Conservation (phyloP, 2,888 invertebrate species). For the Drosophila basisetae region DNA sequence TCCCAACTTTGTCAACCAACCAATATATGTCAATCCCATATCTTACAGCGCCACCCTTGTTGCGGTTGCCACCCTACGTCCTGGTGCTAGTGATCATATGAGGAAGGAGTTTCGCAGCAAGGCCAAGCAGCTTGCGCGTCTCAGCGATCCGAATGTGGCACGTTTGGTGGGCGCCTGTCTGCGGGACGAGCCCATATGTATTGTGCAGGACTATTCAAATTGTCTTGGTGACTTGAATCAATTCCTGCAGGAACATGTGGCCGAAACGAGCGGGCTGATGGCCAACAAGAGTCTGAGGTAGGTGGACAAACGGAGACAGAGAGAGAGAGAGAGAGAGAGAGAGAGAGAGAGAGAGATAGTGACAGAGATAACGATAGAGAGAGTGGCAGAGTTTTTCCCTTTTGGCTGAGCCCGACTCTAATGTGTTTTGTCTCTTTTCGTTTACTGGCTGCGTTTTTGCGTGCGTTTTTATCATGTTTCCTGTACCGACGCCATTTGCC, state of each 20-base stretch:
- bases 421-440: conserved; percentile 47
- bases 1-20: not conserved
- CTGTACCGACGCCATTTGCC: conserved; percentile 80
- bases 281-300: conserved; percentile 89
- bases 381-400: conserved; percentile 5
- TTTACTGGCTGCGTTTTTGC: conserved; percentile 48
- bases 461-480: conserved; percentile 81
- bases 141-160: conserved; percentile 90
- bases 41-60: conserved; percentile 87
- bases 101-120: conserved; percentile 91
- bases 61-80: conserved; percentile 90
- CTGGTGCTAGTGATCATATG: conserved; percentile 87
- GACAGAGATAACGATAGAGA: not conserved
- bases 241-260: conserved; percentile 92
- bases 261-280: conserved; percentile 88
- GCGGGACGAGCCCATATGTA: conserved; percentile 90
- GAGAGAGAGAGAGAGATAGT: not conserved
- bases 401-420: conserved; percentile 38
- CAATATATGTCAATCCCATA: not conserved
- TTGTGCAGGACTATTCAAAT: conserved; percentile 89
- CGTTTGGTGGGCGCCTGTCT: conserved; percentile 91
- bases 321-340: not conserved
- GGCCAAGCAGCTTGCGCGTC: conserved; percentile 89
- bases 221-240: conserved; percentile 93
- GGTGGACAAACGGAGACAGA: not conserved